Evolutionary conservation across 2,888 invertebrate species (phyloP).

Genomic region (Drosophila anceps): DNA sequence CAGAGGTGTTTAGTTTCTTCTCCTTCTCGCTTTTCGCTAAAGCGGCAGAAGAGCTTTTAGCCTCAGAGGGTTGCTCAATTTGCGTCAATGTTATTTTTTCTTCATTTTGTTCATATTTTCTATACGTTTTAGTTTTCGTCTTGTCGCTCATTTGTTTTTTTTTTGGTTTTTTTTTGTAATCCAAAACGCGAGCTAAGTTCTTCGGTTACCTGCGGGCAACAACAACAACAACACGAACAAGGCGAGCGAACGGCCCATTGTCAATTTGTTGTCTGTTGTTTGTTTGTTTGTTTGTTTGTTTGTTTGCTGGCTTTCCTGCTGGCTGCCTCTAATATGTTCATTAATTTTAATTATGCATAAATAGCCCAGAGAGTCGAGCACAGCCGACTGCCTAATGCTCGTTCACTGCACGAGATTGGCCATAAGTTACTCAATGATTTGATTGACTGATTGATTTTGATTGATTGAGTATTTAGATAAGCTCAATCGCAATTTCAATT

Average conservation of each 20-base stretch:
- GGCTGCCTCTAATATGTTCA: conserved; percentile 67
- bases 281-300: conserved; percentile 24
- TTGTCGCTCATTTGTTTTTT: conserved; percentile 4
- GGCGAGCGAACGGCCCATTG: conserved; percentile 19
- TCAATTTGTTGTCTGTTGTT: conserved; percentile 26
- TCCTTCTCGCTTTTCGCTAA: neutral
- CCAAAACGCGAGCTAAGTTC: conserved; percentile 67
- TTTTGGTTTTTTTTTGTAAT: conserved; percentile 49
- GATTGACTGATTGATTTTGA: neutral
- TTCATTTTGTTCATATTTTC: conserved; percentile 13
- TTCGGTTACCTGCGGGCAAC: conserved; percentile 68
- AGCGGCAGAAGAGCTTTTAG: no score
- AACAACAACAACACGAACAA: conserved; percentile 33
- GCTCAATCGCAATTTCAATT: no score
- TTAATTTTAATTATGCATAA: conserved; percentile 78
- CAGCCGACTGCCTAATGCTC: neutral
- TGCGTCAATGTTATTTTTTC: conserved; percentile 37
- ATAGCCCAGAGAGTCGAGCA: conserved; percentile 29
- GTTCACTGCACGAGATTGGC: neutral
- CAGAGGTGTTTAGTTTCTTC: neutral
- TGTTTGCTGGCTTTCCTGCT: conserved; percentile 36
- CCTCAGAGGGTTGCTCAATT: conserved; percentile 19
- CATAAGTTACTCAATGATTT: neutral
- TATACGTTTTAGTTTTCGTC: conserved; percentile 14
- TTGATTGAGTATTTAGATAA: no score